Evolutionary conservation across 2,888 invertebrate species (phyloP).

Genomic region (Timema podura): DNA sequence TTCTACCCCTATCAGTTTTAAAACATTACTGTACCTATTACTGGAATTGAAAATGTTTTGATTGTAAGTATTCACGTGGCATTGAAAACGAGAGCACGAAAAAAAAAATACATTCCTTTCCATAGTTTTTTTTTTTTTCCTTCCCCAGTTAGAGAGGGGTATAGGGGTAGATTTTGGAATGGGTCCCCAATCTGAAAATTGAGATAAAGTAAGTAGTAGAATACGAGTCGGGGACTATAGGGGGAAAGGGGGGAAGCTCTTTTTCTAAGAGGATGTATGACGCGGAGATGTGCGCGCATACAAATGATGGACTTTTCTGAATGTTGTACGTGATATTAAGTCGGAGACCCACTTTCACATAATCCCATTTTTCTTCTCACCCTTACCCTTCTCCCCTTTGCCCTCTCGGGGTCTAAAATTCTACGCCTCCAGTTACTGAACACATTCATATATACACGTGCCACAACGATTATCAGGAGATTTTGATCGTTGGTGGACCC

Average conservation of each 20-base stretch:
- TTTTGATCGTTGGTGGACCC: too few species aligned
- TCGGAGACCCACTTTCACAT: slow-evolving; percentile 1
- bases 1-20: too few species aligned
- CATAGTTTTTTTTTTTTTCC: too few species aligned
- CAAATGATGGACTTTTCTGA: slow-evolving; percentile 3
- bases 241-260: background rate
- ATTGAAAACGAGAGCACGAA: background rate
- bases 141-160: background rate
- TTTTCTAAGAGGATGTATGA: slow-evolving; percentile 4
- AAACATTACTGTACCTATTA: slow-evolving; percentile 7
- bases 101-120: too few species aligned
- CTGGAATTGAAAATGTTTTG: slow-evolving; percentile 11
- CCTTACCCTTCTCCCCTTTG: background rate
- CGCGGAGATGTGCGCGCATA: slow-evolving; percentile 7
- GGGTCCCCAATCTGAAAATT: slow-evolving; percentile 13
- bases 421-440: too few species aligned
- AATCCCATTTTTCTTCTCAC: slow-evolving; percentile 13
- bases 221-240: background rate
- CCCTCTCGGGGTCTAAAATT: too few species aligned
- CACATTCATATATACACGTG: too few species aligned
- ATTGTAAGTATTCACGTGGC: background rate
- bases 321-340: slow-evolving; percentile 12
- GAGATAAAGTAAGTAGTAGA: slow-evolving; percentile 12
- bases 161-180: background rate
- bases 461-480: too few species aligned